phyloP scores from a whole-genome alignment of 2,888 invertebrate species.

The Thelaira solivaga region DNA sequence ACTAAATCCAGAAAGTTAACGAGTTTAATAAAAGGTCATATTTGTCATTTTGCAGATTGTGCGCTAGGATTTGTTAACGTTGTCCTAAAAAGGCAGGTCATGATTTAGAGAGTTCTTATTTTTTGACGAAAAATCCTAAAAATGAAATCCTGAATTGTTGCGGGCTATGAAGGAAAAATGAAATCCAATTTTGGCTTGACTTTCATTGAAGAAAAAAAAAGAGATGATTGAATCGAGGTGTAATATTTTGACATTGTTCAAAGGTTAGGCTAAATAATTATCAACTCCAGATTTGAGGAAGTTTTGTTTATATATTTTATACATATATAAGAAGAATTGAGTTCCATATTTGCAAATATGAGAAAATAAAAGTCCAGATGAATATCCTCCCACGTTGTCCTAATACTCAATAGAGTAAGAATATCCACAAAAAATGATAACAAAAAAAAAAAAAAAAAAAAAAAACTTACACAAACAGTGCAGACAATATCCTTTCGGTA shows the following conservation, averaged over 20 bases:
- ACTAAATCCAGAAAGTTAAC: slow-evolving; percentile 53
- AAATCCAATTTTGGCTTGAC: slow-evolving; percentile 15
- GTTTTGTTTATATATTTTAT: slow-evolving; percentile 23
- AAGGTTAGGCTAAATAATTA: slow-evolving; percentile 12
- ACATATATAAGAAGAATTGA: slow-evolving; percentile 26
- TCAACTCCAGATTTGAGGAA: slow-evolving; percentile 10
- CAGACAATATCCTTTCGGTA: slow-evolving; percentile 17
- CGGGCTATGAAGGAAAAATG: slow-evolving; percentile 16
- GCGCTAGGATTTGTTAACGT: slow-evolving; percentile 21
- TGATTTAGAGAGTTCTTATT: background rate
- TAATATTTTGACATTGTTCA: slow-evolving; percentile 19
- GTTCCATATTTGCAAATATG: slow-evolving; percentile 42
- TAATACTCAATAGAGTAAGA: slow-evolving; percentile 42
- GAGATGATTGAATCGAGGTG: too few species aligned
- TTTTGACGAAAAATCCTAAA: slow-evolving; percentile 27
- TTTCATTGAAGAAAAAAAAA: slow-evolving; percentile 11
- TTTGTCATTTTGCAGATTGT: slow-evolving; percentile 47
- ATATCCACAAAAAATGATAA: slow-evolving; percentile 39
- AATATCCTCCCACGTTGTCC: slow-evolving; percentile 63
- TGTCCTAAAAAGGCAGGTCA: slow-evolving; percentile 43
- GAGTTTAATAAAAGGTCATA: slow-evolving; percentile 40
- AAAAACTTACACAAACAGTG: slow-evolving; percentile 46
- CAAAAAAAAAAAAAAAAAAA: slow-evolving; percentile 5
- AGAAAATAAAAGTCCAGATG: slow-evolving; percentile 51
- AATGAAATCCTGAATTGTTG: slow-evolving; percentile 37